phyloP scores from a whole-genome alignment of 2,113 vertebrate genomes.

The Oriolus oriolus region DNA sequence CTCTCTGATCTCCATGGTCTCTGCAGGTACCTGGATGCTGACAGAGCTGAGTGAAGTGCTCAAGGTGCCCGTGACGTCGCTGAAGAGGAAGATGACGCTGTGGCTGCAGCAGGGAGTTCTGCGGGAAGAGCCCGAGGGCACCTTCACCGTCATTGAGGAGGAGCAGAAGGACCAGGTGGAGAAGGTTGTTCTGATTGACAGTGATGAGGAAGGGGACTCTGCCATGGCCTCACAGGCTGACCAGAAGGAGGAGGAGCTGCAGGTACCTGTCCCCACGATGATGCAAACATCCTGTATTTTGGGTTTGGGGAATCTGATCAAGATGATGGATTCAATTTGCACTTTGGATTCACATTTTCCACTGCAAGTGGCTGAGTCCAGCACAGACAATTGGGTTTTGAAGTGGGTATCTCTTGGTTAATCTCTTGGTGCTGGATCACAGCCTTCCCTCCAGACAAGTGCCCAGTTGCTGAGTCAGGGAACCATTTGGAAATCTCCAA shows the following conservation, averaged over 20 bases:
- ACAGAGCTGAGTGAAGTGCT: constrained; percentile 87
- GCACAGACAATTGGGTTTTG: background rate
- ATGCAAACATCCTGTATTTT: background rate
- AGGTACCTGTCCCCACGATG: constrained; percentile 68
- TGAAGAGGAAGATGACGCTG: constrained; percentile 88
- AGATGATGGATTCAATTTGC: background rate
- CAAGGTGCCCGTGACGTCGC: constrained; percentile 82
- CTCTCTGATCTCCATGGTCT: fast-evolving
- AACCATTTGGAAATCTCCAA: background rate
- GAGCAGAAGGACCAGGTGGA: constrained; percentile 86
- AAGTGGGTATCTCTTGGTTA: background rate
- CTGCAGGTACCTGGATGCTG: constrained; percentile 83
- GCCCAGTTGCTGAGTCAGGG: background rate
- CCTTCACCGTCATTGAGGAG: constrained; percentile 85
- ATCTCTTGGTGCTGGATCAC: background rate
- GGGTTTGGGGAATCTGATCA: background rate
- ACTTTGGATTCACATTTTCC: background rate
- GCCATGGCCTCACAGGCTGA: constrained; percentile 95
- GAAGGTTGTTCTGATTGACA: constrained; percentile 89
- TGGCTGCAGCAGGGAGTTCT: constrained; percentile 98
- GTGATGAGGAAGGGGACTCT: constrained; percentile 93
- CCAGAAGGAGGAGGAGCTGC: constrained; percentile 97
- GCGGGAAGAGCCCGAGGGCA: constrained; percentile 82
- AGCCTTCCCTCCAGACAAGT: background rate
- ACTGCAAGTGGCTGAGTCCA: background rate